Base-by-base conservation (phyloP, 2,888 invertebrate genomes). In the Cerceris ruficornis region DNA sequence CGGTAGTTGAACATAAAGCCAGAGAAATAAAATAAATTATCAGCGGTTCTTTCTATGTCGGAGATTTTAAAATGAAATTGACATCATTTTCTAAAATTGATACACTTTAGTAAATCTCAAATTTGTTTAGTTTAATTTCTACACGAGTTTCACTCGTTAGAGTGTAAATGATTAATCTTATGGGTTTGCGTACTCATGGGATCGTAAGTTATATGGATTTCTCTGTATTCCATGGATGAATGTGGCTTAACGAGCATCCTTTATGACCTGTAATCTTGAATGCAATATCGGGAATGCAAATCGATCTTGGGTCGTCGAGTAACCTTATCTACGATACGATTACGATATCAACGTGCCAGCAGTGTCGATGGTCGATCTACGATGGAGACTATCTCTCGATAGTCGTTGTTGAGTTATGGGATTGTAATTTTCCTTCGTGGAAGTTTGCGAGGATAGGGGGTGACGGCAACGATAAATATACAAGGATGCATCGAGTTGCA, bases 401-500 rank as follows among this genome's bases (percentile, higher is more conserved):
- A 28, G 43, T 49, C 67, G 65, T 59, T 67, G 59, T 11, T 86
- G 77, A 85, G 68, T 83, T 86, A 77, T 80, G 79, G 57, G 67
- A 69, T 70, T 69, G 76, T 85, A 86, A 84, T 76, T 81, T 80
- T 81, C 69, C 64, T 50, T 28, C 59, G 61, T 67, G 70, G 59
- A 62, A 55, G 72, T 54, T 42, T 14, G 60, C n/a, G 54, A 58
- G 81, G 71, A 76, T 83, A 77, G 80, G 77, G 64, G 75, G 55
- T 74, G 73, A 75, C 80, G 65, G 70, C 60, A 43, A 80, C 68
- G 64, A 85, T 85, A 85, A 85, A 86, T 86, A 81, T 67, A 72
- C 79, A 49, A 66, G 64, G 39, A 62, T 64, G 81, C 82, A 68
- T 80, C 72, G 76, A 75, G 77, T 80, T 76, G 75, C 80, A 78